phyloP scores from a whole-genome alignment of 2,113 vertebrate genomes.

The Syngnathus scovelli region DNA sequence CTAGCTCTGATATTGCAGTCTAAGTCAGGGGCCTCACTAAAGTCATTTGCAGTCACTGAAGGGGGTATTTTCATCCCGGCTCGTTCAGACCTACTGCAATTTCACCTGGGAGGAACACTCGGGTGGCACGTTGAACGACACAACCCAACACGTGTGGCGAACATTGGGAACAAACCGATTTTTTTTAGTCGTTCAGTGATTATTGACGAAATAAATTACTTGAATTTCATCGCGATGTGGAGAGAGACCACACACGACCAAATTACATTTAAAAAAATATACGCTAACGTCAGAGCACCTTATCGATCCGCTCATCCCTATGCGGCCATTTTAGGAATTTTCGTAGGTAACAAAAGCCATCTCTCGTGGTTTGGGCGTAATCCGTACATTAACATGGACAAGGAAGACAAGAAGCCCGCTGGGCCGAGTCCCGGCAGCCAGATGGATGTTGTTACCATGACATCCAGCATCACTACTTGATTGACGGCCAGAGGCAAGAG shows the following conservation, averaged over 20 bases:
- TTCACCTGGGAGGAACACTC: background rate
- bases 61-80: background rate
- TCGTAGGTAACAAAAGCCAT: background rate
- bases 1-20: background rate
- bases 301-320: background rate
- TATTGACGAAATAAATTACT: too few species aligned
- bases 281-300: too few species aligned
- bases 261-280: too few species aligned
- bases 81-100: background rate
- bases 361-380: constrained; percentile 51
- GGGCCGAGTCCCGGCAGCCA: constrained; percentile 49
- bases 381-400: constrained; percentile 65
- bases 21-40: background rate
- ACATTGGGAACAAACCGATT: background rate
- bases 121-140: background rate
- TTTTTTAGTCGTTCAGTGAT: background rate
- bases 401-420: constrained; percentile 46
- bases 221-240: too few species aligned
- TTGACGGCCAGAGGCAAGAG: constrained; percentile 34
- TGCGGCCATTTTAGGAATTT: constrained; percentile 23
- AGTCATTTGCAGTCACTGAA: background rate
- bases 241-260: too few species aligned
- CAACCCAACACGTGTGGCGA: background rate
- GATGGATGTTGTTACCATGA: constrained; percentile 41
- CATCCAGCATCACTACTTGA: constrained; percentile 35